A percentile compares a stretch with the other conserved stretches of the same genome.
Evolutionary conservation across 1,140 invertebrate genomes (phyloP).

Genomic region (Eriocheir sinensis): DNA sequence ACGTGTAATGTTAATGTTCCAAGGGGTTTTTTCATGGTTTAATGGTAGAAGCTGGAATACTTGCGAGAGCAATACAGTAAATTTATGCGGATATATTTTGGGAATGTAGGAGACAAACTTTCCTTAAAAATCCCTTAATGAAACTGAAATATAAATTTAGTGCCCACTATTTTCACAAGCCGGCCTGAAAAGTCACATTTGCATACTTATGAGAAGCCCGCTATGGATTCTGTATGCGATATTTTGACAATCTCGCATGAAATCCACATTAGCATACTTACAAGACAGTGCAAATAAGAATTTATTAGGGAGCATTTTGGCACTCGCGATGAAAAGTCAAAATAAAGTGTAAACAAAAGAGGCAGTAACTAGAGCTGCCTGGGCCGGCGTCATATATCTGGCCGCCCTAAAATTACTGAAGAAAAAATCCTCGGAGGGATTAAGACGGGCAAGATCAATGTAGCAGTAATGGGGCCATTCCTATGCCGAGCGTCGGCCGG

Average conservation of each 20-base stretch:
- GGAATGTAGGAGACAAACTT: constrained; percentile 26
- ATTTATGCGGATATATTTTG: constrained; percentile 10
- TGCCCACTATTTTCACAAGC: background rate
- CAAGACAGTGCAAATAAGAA: constrained; percentile 57
- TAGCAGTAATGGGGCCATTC: constrained; percentile 74
- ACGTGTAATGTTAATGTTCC: constrained; percentile 15
- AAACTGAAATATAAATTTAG: constrained; percentile 50
- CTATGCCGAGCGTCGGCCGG: constrained; percentile 71
- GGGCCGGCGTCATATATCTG: constrained; percentile 62
- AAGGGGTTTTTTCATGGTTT: background rate
- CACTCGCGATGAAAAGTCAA: background rate
- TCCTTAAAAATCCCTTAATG: constrained; percentile 36
- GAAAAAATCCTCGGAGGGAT: constrained; percentile 72
- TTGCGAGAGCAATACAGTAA: constrained; percentile 19
- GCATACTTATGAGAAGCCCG: constrained; percentile 52
- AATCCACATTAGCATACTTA: constrained; percentile 59
- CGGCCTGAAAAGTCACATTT: constrained; percentile 48
- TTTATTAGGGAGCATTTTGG: constrained; percentile 55
- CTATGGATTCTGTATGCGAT: constrained; percentile 46
- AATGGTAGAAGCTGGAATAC: constrained; percentile 30
- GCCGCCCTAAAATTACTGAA: constrained; percentile 74
- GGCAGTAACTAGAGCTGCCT: background rate
- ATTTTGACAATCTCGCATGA: constrained; percentile 44
- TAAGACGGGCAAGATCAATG: constrained; percentile 75
- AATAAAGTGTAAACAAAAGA: background rate